Evolutionary conservation across 2,113 vertebrate genomes (phyloP), one percentile per base, ranked within the genome.

Genomic region (Rhagologus leucostigma): DNA sequence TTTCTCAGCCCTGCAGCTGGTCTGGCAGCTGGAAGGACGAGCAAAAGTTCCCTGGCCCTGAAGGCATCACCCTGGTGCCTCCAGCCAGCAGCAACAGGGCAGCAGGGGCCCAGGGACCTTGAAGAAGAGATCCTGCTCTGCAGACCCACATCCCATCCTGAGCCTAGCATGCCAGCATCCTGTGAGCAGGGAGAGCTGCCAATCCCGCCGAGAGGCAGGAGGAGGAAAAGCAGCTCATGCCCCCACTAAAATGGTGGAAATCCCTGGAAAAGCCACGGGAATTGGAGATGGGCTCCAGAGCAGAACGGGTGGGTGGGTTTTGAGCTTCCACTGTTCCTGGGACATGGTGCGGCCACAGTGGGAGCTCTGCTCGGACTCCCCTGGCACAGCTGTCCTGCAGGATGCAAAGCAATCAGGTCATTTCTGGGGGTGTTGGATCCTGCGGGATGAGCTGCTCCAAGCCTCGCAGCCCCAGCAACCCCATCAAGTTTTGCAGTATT

Each of bases 321-420:
- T 20, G 49, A 30, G 33, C 16, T 57, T 19, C 44, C 19, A 3
- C 30, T n/a, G 24, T 26, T 27, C 49, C 32, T 3, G 4, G 44
- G 81, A 44, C 17, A 26, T 0, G 2, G 14, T 27, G 39, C 19
- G 20, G 64, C 15, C 32, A 11, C 2, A 3, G 32, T 18, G 21
- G 32, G 73, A 87, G 37, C 26, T 47, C 24, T 7, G 3, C 19
- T 5, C 59, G 32, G 74, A 24, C 3, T 6, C 13, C 5, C 0
- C 8, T 0, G 1, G 46, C 75, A 82, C 3, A 37, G n/a, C 32
- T 6, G 3, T 16, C 52, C 49, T 4, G 1, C 0, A 0, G 80
- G 30, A 79, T 41, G 33, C 0, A 0, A 52, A 59, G 18, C 17
- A 16, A 20, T 12, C 0, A 1, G 9, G 22, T 10, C 1, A 3